A percentile compares a stretch with the other conserved stretches of the same genome.
Evolutionary conservation across 2,888 invertebrate species (phyloP).

Genomic region (Nomada fabriciana): DNA sequence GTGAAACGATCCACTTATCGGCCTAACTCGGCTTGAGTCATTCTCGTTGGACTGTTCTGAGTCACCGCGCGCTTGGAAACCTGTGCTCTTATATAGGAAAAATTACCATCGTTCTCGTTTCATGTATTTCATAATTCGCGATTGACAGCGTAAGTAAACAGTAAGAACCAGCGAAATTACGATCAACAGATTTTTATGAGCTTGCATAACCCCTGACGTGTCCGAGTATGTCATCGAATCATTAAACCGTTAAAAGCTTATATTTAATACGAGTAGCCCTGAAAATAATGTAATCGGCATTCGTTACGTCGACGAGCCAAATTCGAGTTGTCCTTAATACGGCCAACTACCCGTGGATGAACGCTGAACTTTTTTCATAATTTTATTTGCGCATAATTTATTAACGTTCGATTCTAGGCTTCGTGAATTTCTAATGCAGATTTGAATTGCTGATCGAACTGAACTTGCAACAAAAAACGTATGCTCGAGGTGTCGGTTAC

Average conservation of each 20-base stretch:
- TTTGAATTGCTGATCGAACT: constrained; percentile 7
- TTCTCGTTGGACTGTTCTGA: constrained; percentile 46
- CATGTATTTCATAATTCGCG: constrained; percentile 31
- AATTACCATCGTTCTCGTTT: constrained; percentile 27
- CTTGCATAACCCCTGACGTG: no score
- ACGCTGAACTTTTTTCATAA: no score
- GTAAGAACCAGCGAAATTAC: no score
- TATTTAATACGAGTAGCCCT: no score
- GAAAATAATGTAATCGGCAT: not conserved
- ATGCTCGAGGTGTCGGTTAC: not conserved
- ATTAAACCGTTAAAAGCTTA: no score
- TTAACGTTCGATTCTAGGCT: no score
- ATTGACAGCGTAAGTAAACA: not conserved
- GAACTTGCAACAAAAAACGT: not conserved
- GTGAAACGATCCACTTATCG: constrained; percentile 71
- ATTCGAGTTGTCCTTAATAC: no score
- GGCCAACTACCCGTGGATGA: no score
- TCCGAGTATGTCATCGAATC: no score
- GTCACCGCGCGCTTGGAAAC: constrained; percentile 51
- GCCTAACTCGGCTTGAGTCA: constrained; percentile 65
- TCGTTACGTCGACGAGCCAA: no score
- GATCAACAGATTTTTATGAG: not conserved
- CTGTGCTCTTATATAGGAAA: constrained; percentile 56
- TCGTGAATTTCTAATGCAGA: not conserved
- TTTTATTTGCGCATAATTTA: no score